These are phyloP conservation scores for Sebastes reedi DNA, from an alignment of 2,797 vertebrate genomes.

Conservation along the genomic window DNA sequence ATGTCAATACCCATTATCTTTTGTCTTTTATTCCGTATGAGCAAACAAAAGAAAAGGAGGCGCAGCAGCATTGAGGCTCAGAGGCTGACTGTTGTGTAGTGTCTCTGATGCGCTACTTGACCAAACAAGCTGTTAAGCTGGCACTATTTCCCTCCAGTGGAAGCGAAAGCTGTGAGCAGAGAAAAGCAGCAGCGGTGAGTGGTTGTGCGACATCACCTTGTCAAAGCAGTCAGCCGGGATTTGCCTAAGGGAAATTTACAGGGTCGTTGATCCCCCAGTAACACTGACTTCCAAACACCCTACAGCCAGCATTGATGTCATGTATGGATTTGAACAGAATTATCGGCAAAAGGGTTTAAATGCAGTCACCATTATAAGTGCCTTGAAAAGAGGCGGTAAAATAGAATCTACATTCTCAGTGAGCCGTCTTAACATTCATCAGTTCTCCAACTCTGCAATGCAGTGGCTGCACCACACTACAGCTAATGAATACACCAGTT, in stretches of 20 bases:
- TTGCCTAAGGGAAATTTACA: constrained; percentile 46
- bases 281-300: constrained; percentile 1
- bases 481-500: constrained; percentile 28
- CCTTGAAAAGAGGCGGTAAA: neutral
- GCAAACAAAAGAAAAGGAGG: constrained; percentile 54
- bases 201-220: constrained; percentile 54
- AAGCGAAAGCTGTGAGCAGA: constrained; percentile 33
- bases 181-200: constrained; percentile 8
- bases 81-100: constrained; percentile 35
- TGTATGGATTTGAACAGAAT: constrained; percentile 1
- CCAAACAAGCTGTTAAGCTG: constrained; percentile 58
- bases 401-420: neutral
- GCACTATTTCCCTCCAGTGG: constrained; percentile 37
- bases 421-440: neutral
- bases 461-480: constrained; percentile 13
- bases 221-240: constrained; percentile 47
- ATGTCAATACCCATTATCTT: constrained; percentile 61
- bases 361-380: neutral
- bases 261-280: constrained; percentile 20
- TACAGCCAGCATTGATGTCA: neutral
- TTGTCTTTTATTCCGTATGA: constrained; percentile 50
- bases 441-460: constrained; percentile 27
- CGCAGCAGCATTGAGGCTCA: constrained; percentile 15
- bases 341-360: constrained; percentile 11
- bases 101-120: constrained; percentile 59